These are phyloP conservation scores for Eupithecia subumbrata DNA, from an alignment of 2,888 invertebrate species.

Conservation along the genomic window DNA sequence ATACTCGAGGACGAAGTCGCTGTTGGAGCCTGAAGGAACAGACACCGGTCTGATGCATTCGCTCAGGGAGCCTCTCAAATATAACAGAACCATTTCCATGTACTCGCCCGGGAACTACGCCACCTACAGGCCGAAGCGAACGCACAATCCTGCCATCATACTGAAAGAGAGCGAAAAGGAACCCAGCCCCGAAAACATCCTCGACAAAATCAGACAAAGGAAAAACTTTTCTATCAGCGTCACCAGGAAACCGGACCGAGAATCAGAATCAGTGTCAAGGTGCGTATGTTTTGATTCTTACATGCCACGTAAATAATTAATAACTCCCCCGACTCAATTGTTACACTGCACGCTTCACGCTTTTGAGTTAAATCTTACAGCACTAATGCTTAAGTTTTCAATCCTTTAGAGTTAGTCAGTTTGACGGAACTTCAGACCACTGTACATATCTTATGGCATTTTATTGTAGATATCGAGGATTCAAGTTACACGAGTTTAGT, in stretches of 20 bases:
- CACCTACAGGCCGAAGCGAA: slow-evolving; percentile 79
- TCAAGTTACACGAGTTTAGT: not conserved
- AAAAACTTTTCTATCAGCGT: slow-evolving; percentile 80
- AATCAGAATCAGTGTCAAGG: slow-evolving; percentile 76
- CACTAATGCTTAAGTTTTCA: slow-evolving; percentile 78
- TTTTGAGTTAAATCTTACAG: slow-evolving; percentile 75
- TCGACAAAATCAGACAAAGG: slow-evolving; percentile 80
- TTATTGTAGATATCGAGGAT: slow-evolving; percentile 30
- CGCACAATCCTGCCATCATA: slow-evolving; percentile 79
- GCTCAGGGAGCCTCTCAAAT: slow-evolving; percentile 72
- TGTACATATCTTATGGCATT: slow-evolving; percentile 47
- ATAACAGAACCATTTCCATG: slow-evolving; percentile 77
- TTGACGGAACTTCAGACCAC: slow-evolving; percentile 49
- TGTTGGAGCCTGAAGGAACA: slow-evolving; percentile 70
- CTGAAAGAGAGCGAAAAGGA: slow-evolving; percentile 80
- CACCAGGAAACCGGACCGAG: slow-evolving; percentile 74
- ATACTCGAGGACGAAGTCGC: slow-evolving; percentile 77
- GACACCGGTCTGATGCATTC: slow-evolving; percentile 63
- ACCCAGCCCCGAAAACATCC: slow-evolving; percentile 79
- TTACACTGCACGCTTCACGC: slow-evolving; percentile 82
- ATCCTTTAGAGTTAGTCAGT: slow-evolving; percentile 58
- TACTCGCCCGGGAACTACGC: slow-evolving; percentile 80
- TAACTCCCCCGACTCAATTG: slow-evolving; percentile 76
- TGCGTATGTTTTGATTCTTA: slow-evolving; percentile 74
- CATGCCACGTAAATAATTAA: slow-evolving; percentile 78